Evolutionary conservation across 2,888 invertebrate species (phyloP).

Genomic region (Latrodectus elegans): DNA sequence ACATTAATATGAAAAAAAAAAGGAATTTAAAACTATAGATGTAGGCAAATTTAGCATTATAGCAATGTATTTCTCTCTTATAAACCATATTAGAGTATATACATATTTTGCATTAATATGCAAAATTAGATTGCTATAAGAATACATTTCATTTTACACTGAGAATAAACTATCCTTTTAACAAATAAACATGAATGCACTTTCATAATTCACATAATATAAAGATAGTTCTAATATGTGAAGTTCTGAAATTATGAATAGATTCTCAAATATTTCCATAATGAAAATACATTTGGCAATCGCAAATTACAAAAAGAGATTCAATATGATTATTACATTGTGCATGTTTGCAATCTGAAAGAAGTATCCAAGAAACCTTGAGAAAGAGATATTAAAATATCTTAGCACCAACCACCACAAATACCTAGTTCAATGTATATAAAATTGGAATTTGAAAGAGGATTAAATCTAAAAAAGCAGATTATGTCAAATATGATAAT

Average conservation of each 20-base stretch:
- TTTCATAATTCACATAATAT: neutral
- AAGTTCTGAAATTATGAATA: neutral
- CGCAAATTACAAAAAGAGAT: neutral
- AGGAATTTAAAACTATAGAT: no score
- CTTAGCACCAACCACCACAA: conserved; percentile 2
- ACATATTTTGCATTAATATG: no score
- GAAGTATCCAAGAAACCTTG: neutral
- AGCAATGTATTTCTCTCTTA: no score
- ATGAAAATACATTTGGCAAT: neutral
- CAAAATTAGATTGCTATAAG: no score
- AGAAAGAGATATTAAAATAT: neutral
- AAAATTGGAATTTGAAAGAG: neutral
- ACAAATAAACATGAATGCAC: neutral
- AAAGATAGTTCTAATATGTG: neutral
- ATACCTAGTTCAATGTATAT: neutral
- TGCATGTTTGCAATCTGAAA: neutral
- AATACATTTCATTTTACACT: neutral
- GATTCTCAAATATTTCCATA: neutral
- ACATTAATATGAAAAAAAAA: no score
- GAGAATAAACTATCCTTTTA: neutral
- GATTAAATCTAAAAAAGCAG: neutral
- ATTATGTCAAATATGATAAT: neutral
- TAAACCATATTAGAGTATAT: no score
- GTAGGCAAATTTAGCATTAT: no score
- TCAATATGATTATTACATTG: neutral